Conservation (phyloP, 2,888 invertebrate species). For the Pachycephus smyrnensis region DNA sequence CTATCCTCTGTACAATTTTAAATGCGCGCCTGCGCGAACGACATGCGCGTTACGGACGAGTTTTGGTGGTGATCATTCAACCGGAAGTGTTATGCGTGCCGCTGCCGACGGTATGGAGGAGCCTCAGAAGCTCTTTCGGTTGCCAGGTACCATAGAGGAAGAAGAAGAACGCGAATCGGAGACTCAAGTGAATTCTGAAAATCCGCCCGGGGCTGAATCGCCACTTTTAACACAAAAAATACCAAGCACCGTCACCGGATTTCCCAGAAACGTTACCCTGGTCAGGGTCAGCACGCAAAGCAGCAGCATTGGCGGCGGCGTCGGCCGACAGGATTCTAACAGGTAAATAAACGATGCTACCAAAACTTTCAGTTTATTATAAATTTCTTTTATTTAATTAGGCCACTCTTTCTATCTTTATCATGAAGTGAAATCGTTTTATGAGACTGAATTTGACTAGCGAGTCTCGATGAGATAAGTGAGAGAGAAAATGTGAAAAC, state of each 20-base stretch:
- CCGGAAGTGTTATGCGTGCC: constrained; percentile 6
- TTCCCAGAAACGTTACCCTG: constrained; percentile 67
- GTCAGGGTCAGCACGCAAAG: constrained; percentile 73
- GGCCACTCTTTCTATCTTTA: too few species aligned
- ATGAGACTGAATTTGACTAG: too few species aligned
- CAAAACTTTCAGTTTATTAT: too few species aligned
- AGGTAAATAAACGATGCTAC: constrained; percentile 60
- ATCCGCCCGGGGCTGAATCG: constrained; percentile 47
- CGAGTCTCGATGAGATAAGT: too few species aligned
- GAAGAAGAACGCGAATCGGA: constrained; percentile 50
- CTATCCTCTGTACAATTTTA: too few species aligned
- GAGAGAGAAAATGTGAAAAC: too few species aligned
- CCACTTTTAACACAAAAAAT: constrained; percentile 47
- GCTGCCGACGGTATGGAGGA: constrained; percentile 49
- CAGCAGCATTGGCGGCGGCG: constrained; percentile 73
- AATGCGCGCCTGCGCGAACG: too few species aligned
- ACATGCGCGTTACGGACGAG: too few species aligned
- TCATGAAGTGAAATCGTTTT: too few species aligned
- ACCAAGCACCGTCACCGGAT: constrained; percentile 36
- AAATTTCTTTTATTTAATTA: too few species aligned
- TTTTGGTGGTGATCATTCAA: constrained; percentile 1
- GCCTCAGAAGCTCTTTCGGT: constrained; percentile 58
- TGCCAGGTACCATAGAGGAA: constrained; percentile 62
- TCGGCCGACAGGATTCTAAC: constrained; percentile 71
- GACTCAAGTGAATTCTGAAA: constrained; percentile 25